Conservation (phyloP, 2,888 invertebrate genomes). For the Scotopteryx bipunctaria region DNA sequence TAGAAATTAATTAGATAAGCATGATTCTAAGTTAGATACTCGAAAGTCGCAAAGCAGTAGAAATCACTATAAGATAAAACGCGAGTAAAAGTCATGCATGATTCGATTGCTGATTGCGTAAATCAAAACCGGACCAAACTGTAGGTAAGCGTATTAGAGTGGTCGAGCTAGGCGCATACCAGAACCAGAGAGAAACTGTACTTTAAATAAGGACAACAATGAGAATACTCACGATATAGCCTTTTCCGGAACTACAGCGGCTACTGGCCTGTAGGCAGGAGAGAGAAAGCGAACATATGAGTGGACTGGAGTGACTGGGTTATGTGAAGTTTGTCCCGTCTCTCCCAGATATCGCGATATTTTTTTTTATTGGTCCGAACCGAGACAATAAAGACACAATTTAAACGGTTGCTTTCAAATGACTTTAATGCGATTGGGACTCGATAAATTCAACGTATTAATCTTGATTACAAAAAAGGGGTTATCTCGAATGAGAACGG, state of each 20-base stretch:
- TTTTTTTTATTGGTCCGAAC: slow-evolving; percentile 30
- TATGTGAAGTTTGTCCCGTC: slow-evolving; percentile 65
- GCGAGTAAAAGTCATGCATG: slow-evolving; percentile 37
- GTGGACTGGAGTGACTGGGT: slow-evolving; percentile 75
- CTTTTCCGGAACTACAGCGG: slow-evolving; percentile 96
- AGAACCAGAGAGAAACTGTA: slow-evolving; percentile 53
- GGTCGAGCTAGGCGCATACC: slow-evolving; percentile 50
- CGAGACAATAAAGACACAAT: slow-evolving; percentile 32
- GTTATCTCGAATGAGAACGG: slow-evolving; percentile 11
- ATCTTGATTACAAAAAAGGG: slow-evolving; percentile 6
- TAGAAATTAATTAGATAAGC: slow-evolving; percentile 27
- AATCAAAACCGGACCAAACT: slow-evolving; percentile 40
- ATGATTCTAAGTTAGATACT: slow-evolving; percentile 29
- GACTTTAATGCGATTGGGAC: slow-evolving; percentile 10
- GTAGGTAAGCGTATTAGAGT: slow-evolving; percentile 44
- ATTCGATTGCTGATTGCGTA: slow-evolving; percentile 34
- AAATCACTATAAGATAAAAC: slow-evolving; percentile 17
- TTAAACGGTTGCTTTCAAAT: slow-evolving; percentile 30
- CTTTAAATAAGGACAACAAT: slow-evolving; percentile 70
- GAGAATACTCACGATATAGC: slow-evolving; percentile 95
- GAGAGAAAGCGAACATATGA: slow-evolving; percentile 83
- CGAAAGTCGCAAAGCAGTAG: slow-evolving; percentile 22
- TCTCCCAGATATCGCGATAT: slow-evolving; percentile 56
- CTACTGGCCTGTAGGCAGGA: slow-evolving; percentile 91
- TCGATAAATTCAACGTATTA: slow-evolving; percentile 5